Percentiles rank a stretch among this genome's conserved stretches.
Evolutionary conservation across 2,888 invertebrate species (phyloP).

Genomic region (Tetranychus truncatus): DNA sequence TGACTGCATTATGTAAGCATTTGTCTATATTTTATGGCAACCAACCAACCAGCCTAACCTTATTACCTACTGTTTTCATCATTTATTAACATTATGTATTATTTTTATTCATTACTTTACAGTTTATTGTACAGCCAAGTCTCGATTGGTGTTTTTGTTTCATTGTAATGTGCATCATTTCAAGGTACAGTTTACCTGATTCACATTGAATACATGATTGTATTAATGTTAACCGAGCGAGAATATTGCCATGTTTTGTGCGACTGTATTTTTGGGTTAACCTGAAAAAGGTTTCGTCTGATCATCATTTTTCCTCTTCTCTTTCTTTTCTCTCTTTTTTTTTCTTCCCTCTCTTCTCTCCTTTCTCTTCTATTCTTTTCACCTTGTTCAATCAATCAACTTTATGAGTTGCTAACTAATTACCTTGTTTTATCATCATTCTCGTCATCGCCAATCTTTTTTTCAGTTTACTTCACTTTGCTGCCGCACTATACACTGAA

Average conservation of each 20-base stretch:
- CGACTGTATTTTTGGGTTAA: neutral
- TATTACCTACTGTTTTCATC: too few relatives aligned
- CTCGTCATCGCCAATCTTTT: neutral
- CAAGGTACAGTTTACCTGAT: neutral
- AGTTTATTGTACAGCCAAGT: neutral
- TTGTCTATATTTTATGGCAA: too few relatives aligned
- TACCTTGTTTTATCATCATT: neutral
- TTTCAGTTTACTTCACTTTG: too few relatives aligned
- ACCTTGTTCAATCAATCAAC: neutral
- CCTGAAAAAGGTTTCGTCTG: neutral
- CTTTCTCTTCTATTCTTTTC: neutral
- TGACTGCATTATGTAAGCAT: too few relatives aligned
- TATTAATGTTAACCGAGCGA: neutral
- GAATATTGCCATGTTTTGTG: neutral
- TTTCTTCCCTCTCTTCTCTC: neutral
- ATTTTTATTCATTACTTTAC: neutral
- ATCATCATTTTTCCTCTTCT: neutral
- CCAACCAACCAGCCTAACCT: too few relatives aligned
- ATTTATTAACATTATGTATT: too few relatives aligned
- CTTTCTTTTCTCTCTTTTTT: neutral
- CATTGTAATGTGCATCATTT: neutral
- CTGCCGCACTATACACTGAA: too few relatives aligned
- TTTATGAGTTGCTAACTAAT: neutral
- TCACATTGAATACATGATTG: neutral
- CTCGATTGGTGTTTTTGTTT: neutral